Evolutionary conservation across 2,113 vertebrate species (phyloP).

Genomic region (Myrmecophaga tridactyla): DNA sequence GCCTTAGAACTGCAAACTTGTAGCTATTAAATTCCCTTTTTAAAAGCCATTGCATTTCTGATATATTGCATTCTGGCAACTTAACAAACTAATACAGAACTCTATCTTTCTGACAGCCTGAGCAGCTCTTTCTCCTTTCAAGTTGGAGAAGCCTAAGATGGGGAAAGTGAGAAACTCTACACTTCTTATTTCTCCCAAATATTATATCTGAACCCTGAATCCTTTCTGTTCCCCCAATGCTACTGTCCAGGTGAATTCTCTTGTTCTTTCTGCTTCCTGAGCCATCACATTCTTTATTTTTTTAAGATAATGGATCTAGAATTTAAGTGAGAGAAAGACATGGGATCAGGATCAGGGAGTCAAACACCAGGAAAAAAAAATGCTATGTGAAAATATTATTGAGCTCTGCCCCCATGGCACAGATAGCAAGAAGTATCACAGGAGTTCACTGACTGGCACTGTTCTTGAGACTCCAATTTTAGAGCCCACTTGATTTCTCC

Average conservation of each 20-base stretch:
- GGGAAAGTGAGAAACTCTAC: no score
- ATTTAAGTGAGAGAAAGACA: background rate
- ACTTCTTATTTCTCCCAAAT: background rate
- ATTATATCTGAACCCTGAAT: background rate
- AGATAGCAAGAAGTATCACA: background rate
- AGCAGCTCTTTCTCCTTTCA: background rate
- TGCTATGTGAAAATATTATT: background rate
- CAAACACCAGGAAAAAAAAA: background rate
- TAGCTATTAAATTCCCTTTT: no score
- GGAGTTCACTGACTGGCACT: background rate
- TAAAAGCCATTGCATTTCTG: no score
- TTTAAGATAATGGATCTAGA: background rate
- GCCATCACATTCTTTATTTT: background rate
- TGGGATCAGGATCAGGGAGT: fast-evolving
- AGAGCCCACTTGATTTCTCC: background rate
- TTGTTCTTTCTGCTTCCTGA: background rate
- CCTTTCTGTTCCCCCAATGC: background rate
- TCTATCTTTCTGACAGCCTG: background rate
- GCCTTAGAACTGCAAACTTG: no score
- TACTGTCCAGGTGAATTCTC: background rate
- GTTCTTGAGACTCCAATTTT: background rate
- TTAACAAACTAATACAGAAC: no score
- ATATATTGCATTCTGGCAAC: no score
- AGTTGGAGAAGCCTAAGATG: background rate
- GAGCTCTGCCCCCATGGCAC: fast-evolving